Conservation (phyloP, 2,888 invertebrate species). For the Marasmarcha lunaedactyla region DNA sequence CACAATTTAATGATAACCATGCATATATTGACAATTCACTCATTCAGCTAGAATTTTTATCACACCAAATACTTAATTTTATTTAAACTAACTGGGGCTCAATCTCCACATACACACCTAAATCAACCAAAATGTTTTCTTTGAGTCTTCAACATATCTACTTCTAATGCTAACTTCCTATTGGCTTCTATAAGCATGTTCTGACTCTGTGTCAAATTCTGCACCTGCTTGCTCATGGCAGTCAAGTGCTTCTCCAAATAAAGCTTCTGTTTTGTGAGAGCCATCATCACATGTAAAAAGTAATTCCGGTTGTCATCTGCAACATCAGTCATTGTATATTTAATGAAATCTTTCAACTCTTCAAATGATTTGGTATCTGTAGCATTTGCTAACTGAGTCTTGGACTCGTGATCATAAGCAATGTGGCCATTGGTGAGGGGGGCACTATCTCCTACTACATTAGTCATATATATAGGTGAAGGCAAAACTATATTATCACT, state of each 20-base stretch:
- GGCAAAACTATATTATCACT: slow-evolving; percentile 35
- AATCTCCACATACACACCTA: slow-evolving; percentile 13
- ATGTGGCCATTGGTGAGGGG: slow-evolving; percentile 27
- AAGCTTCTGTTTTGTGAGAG: slow-evolving; percentile 55
- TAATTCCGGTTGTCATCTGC: slow-evolving; percentile 53
- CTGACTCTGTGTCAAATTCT: slow-evolving; percentile 42
- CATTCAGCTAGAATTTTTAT: too few relatives aligned
- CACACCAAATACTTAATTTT: too few relatives aligned
- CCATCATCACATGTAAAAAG: slow-evolving; percentile 60
- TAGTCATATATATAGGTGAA: slow-evolving; percentile 34
- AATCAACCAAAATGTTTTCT: slow-evolving; percentile 18
- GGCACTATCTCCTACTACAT: slow-evolving; percentile 34
- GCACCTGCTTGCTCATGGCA: slow-evolving; percentile 39
- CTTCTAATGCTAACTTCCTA: slow-evolving; percentile 53
- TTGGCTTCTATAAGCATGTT: slow-evolving; percentile 58
- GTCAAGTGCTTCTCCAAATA: slow-evolving; percentile 52
- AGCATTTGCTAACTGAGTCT: slow-evolving; percentile 17
- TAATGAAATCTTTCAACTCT: slow-evolving; percentile 55
- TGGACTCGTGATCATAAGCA: slow-evolving; percentile 24
- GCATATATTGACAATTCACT: too few relatives aligned
- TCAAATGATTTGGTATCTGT: slow-evolving; percentile 33
- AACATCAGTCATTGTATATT: slow-evolving; percentile 42
- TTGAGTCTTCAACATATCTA: slow-evolving; percentile 49
- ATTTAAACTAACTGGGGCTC: slow-evolving; percentile 1
- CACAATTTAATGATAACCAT: too few relatives aligned